These are phyloP conservation scores for Periophthalmodon schlosseri DNA, from an alignment of 2,113 vertebrate species.

Conservation along the genomic window DNA sequence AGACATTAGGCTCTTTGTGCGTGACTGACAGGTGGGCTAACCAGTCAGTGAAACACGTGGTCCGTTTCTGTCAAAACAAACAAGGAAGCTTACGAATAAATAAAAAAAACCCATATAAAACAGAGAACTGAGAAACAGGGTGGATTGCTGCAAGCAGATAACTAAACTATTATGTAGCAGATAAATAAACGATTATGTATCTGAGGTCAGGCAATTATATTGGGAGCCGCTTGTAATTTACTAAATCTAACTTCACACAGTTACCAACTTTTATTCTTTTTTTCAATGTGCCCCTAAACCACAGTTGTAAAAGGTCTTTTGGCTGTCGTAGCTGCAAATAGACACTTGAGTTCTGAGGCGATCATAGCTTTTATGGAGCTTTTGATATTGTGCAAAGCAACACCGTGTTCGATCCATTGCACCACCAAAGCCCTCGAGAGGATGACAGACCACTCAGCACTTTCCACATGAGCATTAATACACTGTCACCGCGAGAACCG, in stretches of 20 bases:
- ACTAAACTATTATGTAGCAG: no score
- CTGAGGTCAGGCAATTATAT: no score
- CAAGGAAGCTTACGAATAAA: no score
- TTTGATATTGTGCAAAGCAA: slow-evolving; percentile 23
- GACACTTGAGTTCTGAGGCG: slow-evolving; percentile 13
- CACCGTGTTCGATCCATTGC: slow-evolving; percentile 10
- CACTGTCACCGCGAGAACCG: neutral
- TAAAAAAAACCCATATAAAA: no score
- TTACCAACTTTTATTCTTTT: neutral
- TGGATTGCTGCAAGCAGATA: no score
- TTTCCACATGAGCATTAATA: neutral
- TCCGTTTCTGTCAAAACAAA: no score
- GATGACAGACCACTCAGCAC: neutral
- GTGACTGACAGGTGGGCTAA: no score
- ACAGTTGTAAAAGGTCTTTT: neutral
- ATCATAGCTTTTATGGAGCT: slow-evolving; percentile 32
- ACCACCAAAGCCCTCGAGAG: slow-evolving; percentile 10
- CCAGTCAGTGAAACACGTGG: no score
- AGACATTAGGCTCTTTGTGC: no score
- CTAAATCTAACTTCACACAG: neutral
- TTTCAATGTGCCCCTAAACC: neutral
- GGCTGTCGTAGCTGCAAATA: slow-evolving; percentile 14
- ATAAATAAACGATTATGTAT: no score
- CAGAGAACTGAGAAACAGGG: no score
- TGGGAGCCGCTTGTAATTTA: neutral